phyloP scores from a whole-genome alignment of 2,797 vertebrate species.

The Acanthurus lineatus region DNA sequence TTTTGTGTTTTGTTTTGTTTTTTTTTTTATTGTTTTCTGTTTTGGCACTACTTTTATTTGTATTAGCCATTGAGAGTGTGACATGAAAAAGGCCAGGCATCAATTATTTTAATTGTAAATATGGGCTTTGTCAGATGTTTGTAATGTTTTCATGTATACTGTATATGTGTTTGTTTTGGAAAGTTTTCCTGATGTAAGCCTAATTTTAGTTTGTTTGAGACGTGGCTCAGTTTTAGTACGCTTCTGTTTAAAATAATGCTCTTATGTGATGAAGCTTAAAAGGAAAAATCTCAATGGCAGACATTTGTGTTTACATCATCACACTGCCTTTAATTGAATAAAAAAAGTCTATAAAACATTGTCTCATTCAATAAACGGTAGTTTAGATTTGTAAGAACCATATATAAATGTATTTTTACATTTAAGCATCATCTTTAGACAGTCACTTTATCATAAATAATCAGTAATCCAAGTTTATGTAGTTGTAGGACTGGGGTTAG shows the following conservation, averaged over 20 bases:
- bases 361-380: background rate
- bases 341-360: conserved; percentile 7
- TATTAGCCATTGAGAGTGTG: conserved; percentile 1
- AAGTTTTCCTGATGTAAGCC: conserved; percentile 10
- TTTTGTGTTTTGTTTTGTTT: background rate
- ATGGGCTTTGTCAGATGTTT: conserved; percentile 35
- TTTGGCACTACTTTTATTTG: background rate
- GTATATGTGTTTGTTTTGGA: conserved; percentile 22
- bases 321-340: conserved; percentile 36
- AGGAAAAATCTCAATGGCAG: conserved; percentile 1
- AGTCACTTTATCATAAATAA: background rate
- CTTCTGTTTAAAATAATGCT: conserved; percentile 42
- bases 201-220: conserved; percentile 43
- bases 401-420: conserved; percentile 1
- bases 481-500: background rate
- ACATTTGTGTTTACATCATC: conserved; percentile 3
- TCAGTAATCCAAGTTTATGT: background rate
- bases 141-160: conserved; percentile 22
- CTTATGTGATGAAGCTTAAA: conserved; percentile 6
- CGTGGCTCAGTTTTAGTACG: conserved; percentile 18
- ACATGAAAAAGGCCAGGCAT: conserved; percentile 13
- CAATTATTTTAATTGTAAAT: conserved; percentile 6
- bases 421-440: background rate
- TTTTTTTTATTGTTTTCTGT: conserved; percentile 29
- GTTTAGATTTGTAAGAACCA: background rate